Conservation (phyloP, 2,888 invertebrate genomes). For the Electrophaes corylata region DNA sequence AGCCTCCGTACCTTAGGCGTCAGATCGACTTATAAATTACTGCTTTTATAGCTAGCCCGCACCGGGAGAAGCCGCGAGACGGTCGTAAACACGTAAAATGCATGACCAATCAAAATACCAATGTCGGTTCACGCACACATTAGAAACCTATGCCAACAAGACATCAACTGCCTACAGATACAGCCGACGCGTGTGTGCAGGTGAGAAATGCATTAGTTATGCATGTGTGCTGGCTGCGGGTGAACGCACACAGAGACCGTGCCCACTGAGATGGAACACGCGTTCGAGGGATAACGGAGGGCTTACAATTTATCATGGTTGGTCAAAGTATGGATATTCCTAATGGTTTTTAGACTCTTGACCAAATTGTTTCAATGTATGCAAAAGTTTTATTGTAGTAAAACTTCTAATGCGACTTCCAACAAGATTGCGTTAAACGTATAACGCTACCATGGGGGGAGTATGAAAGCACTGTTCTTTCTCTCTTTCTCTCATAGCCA, state of each 20-base stretch:
- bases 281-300: conserved; percentile 82
- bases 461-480: too few species aligned
- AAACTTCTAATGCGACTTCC: too few species aligned
- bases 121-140: conserved; percentile 73
- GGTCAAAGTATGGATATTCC: conserved; percentile 55
- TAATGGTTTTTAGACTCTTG: background rate
- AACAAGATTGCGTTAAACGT: too few species aligned
- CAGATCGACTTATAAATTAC: conserved; percentile 67
- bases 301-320: conserved; percentile 70
- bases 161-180: conserved; percentile 33
- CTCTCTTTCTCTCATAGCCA: too few species aligned
- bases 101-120: conserved; percentile 85
- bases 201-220: conserved; percentile 15
- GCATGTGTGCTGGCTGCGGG: conserved; percentile 46
- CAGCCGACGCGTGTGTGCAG: conserved; percentile 5
- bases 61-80: conserved; percentile 63
- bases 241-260: conserved; percentile 58
- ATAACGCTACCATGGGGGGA: too few species aligned
- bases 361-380: too few species aligned
- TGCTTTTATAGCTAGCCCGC: conserved; percentile 72
- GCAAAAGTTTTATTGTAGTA: too few species aligned
- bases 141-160: conserved; percentile 23
- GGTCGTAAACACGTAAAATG: conserved; percentile 82
- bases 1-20: conserved; percentile 48
- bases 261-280: conserved; percentile 80